Conservation (phyloP, 2,888 invertebrate species). For the Drosophila mulleri region DNA sequence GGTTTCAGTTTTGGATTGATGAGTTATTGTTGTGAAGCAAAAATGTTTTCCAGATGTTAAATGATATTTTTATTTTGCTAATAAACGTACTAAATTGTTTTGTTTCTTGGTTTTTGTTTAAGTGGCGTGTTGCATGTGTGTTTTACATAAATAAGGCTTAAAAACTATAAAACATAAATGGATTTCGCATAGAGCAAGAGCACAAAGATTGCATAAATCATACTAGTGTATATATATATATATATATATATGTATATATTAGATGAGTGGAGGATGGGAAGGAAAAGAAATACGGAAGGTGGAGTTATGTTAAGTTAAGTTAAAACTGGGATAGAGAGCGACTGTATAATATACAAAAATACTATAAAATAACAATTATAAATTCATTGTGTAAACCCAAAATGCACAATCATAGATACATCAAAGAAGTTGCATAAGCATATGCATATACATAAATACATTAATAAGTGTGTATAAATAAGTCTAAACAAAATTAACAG, state of each 20-base stretch:
- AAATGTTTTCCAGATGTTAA: conserved; percentile 49
- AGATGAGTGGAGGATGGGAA: not conserved
- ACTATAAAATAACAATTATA: conserved; percentile 71
- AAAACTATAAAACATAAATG: conserved; percentile 77
- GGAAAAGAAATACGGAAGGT: conserved; percentile 4
- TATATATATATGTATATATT: not conserved
- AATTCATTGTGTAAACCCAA: conserved; percentile 68
- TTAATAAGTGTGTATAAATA: conserved; percentile 64
- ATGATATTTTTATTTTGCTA: conserved; percentile 73
- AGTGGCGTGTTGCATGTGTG: conserved; percentile 58
- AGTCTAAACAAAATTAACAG: conserved; percentile 72
- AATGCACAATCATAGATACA: conserved; percentile 68
- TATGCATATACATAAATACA: conserved; percentile 56
- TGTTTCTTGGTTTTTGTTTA: conserved; percentile 51
- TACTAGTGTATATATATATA: not conserved
- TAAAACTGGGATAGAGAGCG: conserved; percentile 39
- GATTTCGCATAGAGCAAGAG: conserved; percentile 58
- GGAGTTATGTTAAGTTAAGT: conserved; percentile 11
- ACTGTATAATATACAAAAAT: conserved; percentile 67
- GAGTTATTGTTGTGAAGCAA: conserved; percentile 40
- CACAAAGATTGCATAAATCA: conserved; percentile 38
- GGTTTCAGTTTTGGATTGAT: conserved; percentile 26
- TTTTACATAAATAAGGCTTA: conserved; percentile 73
- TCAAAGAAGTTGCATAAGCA: conserved; percentile 51
- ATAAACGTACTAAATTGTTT: conserved; percentile 73